Evolutionary conservation across 2,113 vertebrate genomes (phyloP).

Genomic region (Osmerus mordax): DNA sequence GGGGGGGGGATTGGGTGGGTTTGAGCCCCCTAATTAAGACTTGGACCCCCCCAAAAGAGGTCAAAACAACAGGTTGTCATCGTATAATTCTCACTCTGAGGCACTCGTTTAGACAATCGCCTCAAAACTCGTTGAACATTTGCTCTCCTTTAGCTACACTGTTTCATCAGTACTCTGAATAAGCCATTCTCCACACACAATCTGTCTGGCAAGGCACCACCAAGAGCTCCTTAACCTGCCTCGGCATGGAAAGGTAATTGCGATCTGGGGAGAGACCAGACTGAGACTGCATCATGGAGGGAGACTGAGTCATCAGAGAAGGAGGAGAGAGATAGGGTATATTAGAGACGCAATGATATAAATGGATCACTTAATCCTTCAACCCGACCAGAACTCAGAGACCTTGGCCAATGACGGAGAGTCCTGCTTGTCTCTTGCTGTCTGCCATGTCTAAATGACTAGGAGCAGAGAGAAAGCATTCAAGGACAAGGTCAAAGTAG

Average conservation of each 20-base stretch:
- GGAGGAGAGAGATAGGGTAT: slow-evolving; percentile 10
- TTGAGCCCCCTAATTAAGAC: too few relatives aligned
- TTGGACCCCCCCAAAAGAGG: too few relatives aligned
- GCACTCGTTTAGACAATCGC: not conserved
- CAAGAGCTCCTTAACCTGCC: slow-evolving; percentile 16
- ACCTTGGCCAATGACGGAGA: not conserved
- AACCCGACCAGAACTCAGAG: slow-evolving; percentile 11
- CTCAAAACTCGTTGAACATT: not conserved
- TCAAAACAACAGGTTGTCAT: too few relatives aligned
- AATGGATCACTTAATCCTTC: slow-evolving; percentile 22
- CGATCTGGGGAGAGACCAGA: slow-evolving; percentile 4
- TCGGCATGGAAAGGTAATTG: slow-evolving; percentile 12
- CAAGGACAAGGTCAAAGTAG: not conserved
- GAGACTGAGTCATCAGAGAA: slow-evolving; percentile 25
- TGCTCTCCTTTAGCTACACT: not conserved
- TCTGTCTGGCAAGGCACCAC: slow-evolving; percentile 1
- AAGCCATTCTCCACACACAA: not conserved
- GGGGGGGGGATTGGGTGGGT: too few relatives aligned
- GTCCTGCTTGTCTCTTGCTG: not conserved
- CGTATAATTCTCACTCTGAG: too few relatives aligned
- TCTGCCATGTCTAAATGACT: not conserved
- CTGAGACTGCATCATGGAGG: slow-evolving; percentile 26
- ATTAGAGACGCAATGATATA: slow-evolving; percentile 16
- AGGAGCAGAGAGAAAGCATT: not conserved
- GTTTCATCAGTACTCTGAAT: slow-evolving; percentile 17